These are phyloP conservation scores for Muraenolepis orangiensis DNA, from an alignment of 2,797 vertebrate species.

Conservation along the genomic window DNA sequence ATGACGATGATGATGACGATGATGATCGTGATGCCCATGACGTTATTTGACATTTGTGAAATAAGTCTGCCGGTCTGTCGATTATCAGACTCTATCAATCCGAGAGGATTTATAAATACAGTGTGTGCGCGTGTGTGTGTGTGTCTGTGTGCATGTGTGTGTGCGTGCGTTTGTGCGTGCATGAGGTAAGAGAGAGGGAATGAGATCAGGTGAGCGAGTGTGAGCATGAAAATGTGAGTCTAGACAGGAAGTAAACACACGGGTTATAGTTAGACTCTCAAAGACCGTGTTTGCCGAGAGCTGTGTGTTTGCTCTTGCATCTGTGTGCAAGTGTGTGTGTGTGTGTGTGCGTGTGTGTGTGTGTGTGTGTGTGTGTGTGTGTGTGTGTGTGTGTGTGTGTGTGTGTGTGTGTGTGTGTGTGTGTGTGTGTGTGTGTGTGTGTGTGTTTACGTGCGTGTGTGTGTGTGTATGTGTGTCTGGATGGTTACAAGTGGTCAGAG, in stretches of 20 bases:
- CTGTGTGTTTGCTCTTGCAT: slow-evolving; percentile 35
- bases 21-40: slow-evolving; percentile 66
- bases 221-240: slow-evolving; percentile 51
- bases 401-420: slow-evolving; percentile 19
- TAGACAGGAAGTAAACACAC: slow-evolving; percentile 57
- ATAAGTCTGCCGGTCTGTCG: slow-evolving; percentile 61
- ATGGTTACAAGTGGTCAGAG: slow-evolving; percentile 56
- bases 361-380: slow-evolving; percentile 7
- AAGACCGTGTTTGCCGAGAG: slow-evolving; percentile 47
- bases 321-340: slow-evolving; percentile 12
- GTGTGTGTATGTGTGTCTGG: slow-evolving; percentile 11
- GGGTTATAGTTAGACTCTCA: slow-evolving; percentile 58
- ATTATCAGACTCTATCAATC: slow-evolving; percentile 70
- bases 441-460: not conserved
- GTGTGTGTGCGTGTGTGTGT: not conserved
- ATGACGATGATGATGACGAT: not conserved
- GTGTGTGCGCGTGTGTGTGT: too few species aligned
- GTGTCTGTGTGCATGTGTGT: too few species aligned
- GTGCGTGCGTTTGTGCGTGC: not conserved
- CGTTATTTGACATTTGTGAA: slow-evolving; percentile 79
- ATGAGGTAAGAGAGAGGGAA: not conserved
- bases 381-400: slow-evolving; percentile 34
- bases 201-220: not conserved
- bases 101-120: slow-evolving; percentile 42
- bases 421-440: not conserved